These are phyloP conservation scores for Heliconius cydno DNA, from an alignment of 2,888 invertebrate genomes.

Conservation along the genomic window DNA sequence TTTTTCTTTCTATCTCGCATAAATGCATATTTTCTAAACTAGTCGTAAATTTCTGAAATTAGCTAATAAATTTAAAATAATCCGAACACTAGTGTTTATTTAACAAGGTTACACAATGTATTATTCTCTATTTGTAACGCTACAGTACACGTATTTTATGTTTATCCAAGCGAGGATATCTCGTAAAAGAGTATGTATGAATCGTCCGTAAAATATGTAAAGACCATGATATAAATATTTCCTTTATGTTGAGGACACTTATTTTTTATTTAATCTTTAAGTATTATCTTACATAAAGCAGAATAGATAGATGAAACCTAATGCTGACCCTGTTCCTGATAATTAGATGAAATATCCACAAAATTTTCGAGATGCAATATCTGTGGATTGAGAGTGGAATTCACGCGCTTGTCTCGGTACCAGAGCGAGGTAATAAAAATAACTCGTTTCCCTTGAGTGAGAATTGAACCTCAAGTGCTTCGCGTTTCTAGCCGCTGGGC, in stretches of 20 bases:
- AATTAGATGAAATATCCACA: background rate
- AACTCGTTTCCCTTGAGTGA: background rate
- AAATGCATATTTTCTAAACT: constrained; percentile 2
- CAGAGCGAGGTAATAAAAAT: background rate
- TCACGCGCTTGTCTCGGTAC: background rate
- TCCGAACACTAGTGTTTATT: constrained; percentile 17
- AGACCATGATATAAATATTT: background rate
- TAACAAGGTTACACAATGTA: constrained; percentile 39
- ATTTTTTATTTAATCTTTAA: no score
- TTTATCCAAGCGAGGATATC: constrained; percentile 39
- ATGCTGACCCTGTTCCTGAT: background rate
- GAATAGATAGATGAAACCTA: background rate
- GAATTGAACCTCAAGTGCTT: background rate
- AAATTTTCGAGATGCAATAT: background rate
- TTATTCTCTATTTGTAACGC: constrained; percentile 24
- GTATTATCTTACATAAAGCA: no score
- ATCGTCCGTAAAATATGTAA: constrained; percentile 25
- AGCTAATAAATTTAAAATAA: constrained; percentile 22
- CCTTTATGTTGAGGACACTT: background rate
- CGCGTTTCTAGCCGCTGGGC: background rate
- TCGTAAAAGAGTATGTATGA: constrained; percentile 35
- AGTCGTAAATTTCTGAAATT: constrained; percentile 27
- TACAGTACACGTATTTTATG: constrained; percentile 38
- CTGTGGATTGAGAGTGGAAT: background rate
- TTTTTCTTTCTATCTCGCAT: background rate